These are phyloP conservation scores for Plebejus anna DNA, from an alignment of 2,888 invertebrate genomes.

Conservation along the genomic window DNA sequence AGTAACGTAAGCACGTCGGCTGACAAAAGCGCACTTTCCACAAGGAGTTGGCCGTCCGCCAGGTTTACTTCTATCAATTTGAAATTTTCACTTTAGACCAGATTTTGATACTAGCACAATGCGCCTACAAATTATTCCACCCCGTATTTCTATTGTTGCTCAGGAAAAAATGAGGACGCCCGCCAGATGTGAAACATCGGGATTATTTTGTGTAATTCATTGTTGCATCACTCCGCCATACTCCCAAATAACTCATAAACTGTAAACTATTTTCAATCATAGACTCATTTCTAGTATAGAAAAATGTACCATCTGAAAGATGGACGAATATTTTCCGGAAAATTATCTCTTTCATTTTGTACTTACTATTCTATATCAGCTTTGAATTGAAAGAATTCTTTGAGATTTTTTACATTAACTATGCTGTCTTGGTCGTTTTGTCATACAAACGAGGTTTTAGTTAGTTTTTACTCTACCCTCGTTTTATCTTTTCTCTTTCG, in stretches of 20 bases:
- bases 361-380: not conserved
- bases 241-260: not conserved
- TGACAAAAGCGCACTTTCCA: slow-evolving; percentile 54
- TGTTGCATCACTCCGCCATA: not conserved
- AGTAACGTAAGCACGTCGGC: slow-evolving; percentile 45
- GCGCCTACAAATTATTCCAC: slow-evolving; percentile 21
- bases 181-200: not conserved
- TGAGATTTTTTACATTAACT: slow-evolving; percentile 9
- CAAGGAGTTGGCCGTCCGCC: slow-evolving; percentile 52
- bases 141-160: slow-evolving; percentile 23
- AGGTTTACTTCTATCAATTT: slow-evolving; percentile 52
- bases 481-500: slow-evolving; percentile 6
- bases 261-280: not conserved
- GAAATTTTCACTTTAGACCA: slow-evolving; percentile 43
- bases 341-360: not conserved
- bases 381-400: not conserved
- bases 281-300: not conserved
- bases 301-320: not conserved
- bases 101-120: slow-evolving; percentile 31
- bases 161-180: not conserved
- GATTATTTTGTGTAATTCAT: slow-evolving; percentile 1
- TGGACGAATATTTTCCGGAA: not conserved
- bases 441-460: slow-evolving; percentile 7
- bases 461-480: not conserved
- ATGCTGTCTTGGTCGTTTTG: slow-evolving; percentile 6